Evolutionary conservation across 1,140 invertebrate genomes (phyloP), one percentile per base, ranked within the genome.

Genomic region (Drosophila asahinai): DNA sequence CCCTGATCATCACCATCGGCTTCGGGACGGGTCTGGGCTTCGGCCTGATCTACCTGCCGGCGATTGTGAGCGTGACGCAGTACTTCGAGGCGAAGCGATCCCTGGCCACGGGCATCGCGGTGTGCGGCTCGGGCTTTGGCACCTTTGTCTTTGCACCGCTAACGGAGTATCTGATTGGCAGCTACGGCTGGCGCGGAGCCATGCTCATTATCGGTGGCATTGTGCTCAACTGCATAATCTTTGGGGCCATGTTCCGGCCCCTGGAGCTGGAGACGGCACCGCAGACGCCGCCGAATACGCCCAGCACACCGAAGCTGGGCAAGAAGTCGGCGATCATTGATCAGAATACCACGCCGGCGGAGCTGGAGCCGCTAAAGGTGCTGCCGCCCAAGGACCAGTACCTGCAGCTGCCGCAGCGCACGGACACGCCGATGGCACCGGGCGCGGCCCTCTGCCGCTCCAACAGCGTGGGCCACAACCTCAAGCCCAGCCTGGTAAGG

Each of bases 61-160:
- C 98, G 51, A 99, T 99, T 64, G 98, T 99, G 27, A 97, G 97
- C 91, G 98, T 99, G 8, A 98, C 98, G 4, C 97, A 96, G 67
- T 99, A 99, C 94, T 99, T 99, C 87, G 98, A 99, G 80, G 96
- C 97, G 80, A 96, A 96, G 74, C 94, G 98, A 60, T 98, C 98
- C 5, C 94, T 99, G 70, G 98, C 98, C 3, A 99, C 98, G 2
- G 96, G 97, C 3, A 98, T 99, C 27, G 98, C 98, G 0, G 98
- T 99, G 0, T 99, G 98, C 83, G 98, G 98, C 4, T 98, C 98
- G 6, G 97, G 97, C 5, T 94, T 98, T 15, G 97, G 97, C 17
- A 98, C 97, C 15, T 96, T 98, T 87, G 92, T 97, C 3, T 96
- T 98, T 83, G 96, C 97, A 2, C 97, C 97, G 0, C 93, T 97